phyloP scores from a whole-genome alignment of 2,113 vertebrate genomes.

The Lates calcarifer region DNA sequence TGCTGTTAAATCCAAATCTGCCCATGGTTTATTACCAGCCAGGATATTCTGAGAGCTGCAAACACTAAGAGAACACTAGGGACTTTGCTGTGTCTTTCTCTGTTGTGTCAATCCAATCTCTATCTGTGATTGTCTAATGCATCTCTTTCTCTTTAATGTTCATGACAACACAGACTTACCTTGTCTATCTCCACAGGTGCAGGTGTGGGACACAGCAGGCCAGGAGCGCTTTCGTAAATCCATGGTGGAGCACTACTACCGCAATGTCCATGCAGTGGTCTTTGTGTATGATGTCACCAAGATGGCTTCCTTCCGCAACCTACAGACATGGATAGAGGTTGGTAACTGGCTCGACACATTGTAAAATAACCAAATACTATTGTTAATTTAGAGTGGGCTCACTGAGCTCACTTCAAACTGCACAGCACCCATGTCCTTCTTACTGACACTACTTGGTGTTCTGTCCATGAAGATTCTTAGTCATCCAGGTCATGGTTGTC shows the following conservation, averaged over 20 bases:
- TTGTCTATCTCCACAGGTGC: conserved; percentile 85
- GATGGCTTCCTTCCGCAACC: conserved; percentile 95
- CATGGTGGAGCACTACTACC: conserved; percentile 98
- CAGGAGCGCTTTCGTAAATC: conserved; percentile 97
- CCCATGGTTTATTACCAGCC: neutral
- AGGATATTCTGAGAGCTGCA: neutral
- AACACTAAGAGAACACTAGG: neutral
- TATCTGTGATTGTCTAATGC: neutral
- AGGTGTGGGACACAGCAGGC: conserved; percentile 98
- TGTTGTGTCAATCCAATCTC: neutral
- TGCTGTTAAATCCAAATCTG: neutral
- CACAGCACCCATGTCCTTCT: neutral
- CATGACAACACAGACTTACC: neutral
- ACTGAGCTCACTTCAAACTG: neutral
- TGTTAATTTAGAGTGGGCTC: neutral
- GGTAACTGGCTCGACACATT: conserved; percentile 3
- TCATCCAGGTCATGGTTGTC: no score
- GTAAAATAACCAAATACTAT: neutral
- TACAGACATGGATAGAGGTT: conserved; percentile 93
- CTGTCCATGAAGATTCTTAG: no score
- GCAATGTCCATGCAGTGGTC: conserved; percentile 95
- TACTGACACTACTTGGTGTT: neutral
- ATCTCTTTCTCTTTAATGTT: neutral
- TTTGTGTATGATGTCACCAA: conserved; percentile 98
- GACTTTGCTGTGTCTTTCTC: neutral